Percentiles rank a stretch among this genome's conserved stretches.
Evolutionary conservation across 2,113 vertebrate species (phyloP).

Genomic region (Halichoeres trimaculatus): DNA sequence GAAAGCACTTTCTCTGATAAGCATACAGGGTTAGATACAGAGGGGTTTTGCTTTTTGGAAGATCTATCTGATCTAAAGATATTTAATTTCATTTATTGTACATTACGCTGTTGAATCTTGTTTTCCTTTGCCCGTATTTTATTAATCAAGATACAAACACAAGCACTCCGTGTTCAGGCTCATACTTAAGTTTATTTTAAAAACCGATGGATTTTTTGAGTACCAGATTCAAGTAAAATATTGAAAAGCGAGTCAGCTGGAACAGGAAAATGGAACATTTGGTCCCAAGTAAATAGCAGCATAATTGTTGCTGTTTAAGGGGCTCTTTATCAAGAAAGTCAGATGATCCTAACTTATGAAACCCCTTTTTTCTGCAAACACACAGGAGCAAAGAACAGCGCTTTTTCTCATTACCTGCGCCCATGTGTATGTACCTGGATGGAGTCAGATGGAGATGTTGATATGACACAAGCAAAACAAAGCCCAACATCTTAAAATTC

Average conservation of each 20-base stretch:
- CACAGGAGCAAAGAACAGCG: no score
- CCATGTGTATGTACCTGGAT: no score
- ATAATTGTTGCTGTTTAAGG: no score
- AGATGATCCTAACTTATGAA: no score
- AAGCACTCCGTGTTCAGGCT: slow-evolving; percentile 1
- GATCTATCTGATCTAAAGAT: neutral
- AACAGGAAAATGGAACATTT: no score
- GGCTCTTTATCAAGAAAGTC: no score
- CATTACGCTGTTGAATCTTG: neutral
- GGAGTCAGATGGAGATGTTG: no score
- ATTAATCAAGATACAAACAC: slow-evolving; percentile 27
- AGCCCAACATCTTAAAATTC: no score
- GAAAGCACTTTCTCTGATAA: neutral
- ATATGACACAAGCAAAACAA: no score
- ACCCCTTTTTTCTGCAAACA: no score
- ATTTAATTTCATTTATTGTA: neutral
- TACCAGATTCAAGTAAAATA: slow-evolving; percentile 15
- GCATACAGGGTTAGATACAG: neutral
- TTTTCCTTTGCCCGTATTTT: slow-evolving; percentile 8
- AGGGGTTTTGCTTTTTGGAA: neutral
- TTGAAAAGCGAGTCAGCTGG: neutral
- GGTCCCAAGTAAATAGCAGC: no score
- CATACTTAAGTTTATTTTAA: neutral
- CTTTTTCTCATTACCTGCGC: no score
- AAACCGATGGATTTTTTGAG: slow-evolving; percentile 3